Conservation (phyloP, 2,888 invertebrate genomes). For the Parnassius orleans region DNA sequence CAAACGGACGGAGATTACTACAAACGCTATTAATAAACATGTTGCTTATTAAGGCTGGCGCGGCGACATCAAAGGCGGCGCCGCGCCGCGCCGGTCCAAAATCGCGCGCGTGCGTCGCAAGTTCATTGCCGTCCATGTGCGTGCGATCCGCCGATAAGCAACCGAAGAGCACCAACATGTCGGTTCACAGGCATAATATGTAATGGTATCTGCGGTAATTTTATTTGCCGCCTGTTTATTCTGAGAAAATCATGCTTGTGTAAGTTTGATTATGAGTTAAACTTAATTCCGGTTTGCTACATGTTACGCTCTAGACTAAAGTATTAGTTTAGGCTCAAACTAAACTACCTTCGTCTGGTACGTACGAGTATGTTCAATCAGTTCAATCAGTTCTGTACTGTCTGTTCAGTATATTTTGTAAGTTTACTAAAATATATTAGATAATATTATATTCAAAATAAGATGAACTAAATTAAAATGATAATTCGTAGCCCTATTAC, state of each 20-base stretch:
- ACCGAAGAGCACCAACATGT: slow-evolving; percentile 38
- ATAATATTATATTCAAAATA: neutral
- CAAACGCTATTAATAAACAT: slow-evolving; percentile 20
- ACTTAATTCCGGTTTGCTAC: too few species aligned
- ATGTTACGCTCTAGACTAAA: too few species aligned
- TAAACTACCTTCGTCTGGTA: too few species aligned
- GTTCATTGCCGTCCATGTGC: slow-evolving; percentile 61
- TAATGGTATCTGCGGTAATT: neutral
- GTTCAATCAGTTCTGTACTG: neutral
- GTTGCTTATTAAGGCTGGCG: slow-evolving; percentile 22
- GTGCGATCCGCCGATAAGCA: slow-evolving; percentile 53
- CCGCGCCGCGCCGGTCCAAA: slow-evolving; percentile 30
- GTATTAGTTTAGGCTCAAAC: too few species aligned
- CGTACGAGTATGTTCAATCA: too few species aligned
- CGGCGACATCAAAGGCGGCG: slow-evolving; percentile 36
- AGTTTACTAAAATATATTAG: neutral
- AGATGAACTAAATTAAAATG: neutral
- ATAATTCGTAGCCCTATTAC: too few species aligned
- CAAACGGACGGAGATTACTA: slow-evolving; percentile 24
- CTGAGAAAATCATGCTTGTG: too few species aligned
- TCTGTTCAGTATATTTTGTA: too few species aligned
- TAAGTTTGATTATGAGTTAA: too few species aligned
- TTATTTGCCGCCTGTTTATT: neutral
- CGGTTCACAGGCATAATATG: slow-evolving; percentile 11
- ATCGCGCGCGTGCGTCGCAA: slow-evolving; percentile 41